A percentile compares a stretch with the other conserved stretches of the same genome.
Conservation (phyloP, 2,888 invertebrate genomes). For the Dinocampus coccinellae region DNA sequence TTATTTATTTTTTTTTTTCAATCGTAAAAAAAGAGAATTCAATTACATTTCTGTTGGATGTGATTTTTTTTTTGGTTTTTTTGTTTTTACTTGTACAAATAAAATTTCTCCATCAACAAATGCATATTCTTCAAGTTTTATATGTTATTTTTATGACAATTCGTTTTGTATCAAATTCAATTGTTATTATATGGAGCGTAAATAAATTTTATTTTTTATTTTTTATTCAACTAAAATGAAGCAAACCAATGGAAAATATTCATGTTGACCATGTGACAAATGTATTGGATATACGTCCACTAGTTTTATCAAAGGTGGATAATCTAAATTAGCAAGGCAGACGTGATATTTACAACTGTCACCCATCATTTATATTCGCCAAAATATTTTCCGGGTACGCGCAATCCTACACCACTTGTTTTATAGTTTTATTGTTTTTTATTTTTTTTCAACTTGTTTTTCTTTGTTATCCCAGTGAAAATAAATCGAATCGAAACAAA, state of each 20-base stretch:
- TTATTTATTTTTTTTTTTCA: no score
- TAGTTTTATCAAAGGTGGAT: constrained; percentile 41
- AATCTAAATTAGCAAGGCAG: constrained; percentile 49
- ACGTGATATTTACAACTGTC: constrained; percentile 46
- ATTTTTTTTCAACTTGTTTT: constrained; percentile 15
- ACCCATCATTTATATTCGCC: constrained; percentile 22
- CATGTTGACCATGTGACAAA: constrained; percentile 28
- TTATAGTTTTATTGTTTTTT: no score
- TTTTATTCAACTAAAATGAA: background rate
- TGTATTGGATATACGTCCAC: constrained; percentile 29
- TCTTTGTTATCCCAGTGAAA: constrained; percentile 27
- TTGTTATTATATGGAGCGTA: background rate
- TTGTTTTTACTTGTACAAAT: background rate
- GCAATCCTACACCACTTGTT: constrained; percentile 8
- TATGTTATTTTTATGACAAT: background rate
- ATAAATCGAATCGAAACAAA: constrained; percentile 36
- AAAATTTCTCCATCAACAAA: background rate
- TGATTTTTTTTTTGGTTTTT: constrained; percentile 1
- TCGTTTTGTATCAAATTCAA: background rate
- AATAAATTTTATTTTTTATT: background rate
- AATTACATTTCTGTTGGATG: background rate
- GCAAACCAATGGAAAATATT: background rate
- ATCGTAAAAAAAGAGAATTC: constrained; percentile 29
- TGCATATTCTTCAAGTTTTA: background rate
- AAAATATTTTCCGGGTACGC: constrained; percentile 23